A percentile compares a stretch with the other conserved stretches of the same genome.
phyloP scores from a whole-genome alignment of 2,113 vertebrate species.

The Chaetorhynchus papuensis region DNA sequence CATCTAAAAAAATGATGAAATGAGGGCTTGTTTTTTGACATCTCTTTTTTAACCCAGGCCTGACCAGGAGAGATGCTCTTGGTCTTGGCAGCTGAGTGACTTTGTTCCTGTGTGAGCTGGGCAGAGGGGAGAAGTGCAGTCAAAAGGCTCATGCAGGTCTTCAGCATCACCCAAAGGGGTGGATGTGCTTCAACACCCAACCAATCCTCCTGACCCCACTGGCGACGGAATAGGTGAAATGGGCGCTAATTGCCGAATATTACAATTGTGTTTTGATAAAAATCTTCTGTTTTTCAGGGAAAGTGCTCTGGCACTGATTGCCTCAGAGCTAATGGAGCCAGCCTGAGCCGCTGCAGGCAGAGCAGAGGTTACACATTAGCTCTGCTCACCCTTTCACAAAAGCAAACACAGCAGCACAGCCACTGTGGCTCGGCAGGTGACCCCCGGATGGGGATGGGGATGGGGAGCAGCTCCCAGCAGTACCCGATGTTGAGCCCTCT shows the following conservation, averaged over 20 bases:
- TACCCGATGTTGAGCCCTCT: not conserved
- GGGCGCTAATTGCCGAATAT: conserved; percentile 8
- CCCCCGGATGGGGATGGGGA: not conserved
- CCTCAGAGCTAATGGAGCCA: conserved; percentile 18
- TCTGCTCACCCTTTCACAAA: not conserved
- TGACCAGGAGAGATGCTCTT: not conserved
- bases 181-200: not conserved
- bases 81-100: not conserved
- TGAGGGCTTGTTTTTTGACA: not conserved
- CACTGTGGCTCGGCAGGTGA: not conserved
- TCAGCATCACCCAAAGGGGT: not conserved
- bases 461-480: not conserved
- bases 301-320: not conserved
- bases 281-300: not conserved
- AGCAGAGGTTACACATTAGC: conserved; percentile 45
- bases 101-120: not conserved
- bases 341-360: not conserved
- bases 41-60: not conserved
- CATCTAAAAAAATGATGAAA: not conserved
- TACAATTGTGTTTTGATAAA: not conserved
- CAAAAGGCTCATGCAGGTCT: not conserved
- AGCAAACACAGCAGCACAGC: not conserved
- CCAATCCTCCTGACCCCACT: not conserved
- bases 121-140: not conserved
- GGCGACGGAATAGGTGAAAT: not conserved